phyloP scores from a whole-genome alignment of 2,113 vertebrate species.

The human (Homo sapiens) region GRCh38 chr16:57375501-57376000 shows the following conservation, averaged over 20 bases:
- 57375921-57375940: not conserved
- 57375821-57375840: not conserved
- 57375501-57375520: not conserved
- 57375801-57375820: not conserved
- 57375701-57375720: not conserved
- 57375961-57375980: not conserved
- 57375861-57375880: not conserved
- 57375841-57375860: not conserved
- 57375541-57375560: not conserved
- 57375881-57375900: not conserved
- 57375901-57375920: not conserved
- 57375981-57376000: not conserved
- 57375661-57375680: not conserved
- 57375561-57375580: not conserved
- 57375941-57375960: not conserved
- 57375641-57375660: not conserved
- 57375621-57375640: not conserved
- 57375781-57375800: not conserved
- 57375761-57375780: not conserved
- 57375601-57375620: not conserved
- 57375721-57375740: not conserved
- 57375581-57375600: not conserved
- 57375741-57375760: not conserved
- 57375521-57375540: not conserved
- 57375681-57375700: not conserved